Evolutionary conservation across 2,888 invertebrate genomes (phyloP).

Genomic region (Epirrhoe alternata): DNA sequence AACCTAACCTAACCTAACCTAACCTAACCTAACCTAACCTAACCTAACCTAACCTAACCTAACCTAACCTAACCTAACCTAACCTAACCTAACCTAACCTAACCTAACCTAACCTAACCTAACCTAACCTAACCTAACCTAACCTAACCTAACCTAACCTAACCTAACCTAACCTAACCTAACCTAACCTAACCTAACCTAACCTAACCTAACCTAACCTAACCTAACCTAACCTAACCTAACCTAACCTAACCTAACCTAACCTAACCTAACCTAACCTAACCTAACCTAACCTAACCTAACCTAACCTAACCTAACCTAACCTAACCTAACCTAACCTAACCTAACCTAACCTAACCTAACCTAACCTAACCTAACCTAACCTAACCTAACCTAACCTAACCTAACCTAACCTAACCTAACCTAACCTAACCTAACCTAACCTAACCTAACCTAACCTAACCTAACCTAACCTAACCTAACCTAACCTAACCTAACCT

Average conservation of each 20-base stretch:
- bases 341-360: conserved; percentile 31
- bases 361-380: conserved; percentile 34
- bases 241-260: conserved; percentile 29
- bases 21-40: conserved; percentile 33
- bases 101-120: conserved; percentile 32
- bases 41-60: conserved; percentile 24
- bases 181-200: conserved; percentile 19
- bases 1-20: conserved; percentile 34
- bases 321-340: conserved; percentile 40
- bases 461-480: too few relatives aligned
- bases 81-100: conserved; percentile 35
- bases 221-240: conserved; percentile 36
- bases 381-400: conserved; percentile 43
- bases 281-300: conserved; percentile 25
- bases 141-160: conserved; percentile 37
- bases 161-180: conserved; percentile 39
- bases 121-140: conserved; percentile 22
- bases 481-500: conserved; percentile 27
- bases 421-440: too few relatives aligned
- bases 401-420: conserved; percentile 47
- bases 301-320: conserved; percentile 40
- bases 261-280: conserved; percentile 23
- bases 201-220: conserved; percentile 33
- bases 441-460: too few relatives aligned
- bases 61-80: conserved; percentile 31